Conservation (phyloP, 2,888 invertebrate species). For the Hypsopygia costalis region DNA sequence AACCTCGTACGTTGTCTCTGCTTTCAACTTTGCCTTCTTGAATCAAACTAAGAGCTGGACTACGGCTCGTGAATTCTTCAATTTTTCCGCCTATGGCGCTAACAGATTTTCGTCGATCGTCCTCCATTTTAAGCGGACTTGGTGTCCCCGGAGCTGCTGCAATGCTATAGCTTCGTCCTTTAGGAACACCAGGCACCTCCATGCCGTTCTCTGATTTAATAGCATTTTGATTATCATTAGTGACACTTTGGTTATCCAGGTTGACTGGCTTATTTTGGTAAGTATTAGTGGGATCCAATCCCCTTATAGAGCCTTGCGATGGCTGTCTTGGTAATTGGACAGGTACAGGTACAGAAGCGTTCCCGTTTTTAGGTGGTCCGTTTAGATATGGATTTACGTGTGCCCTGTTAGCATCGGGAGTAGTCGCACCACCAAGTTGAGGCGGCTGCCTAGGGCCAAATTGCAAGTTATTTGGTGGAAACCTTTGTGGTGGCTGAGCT, state of each 20-base stretch:
- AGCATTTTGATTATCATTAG: slow-evolving; percentile 51
- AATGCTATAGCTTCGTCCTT: slow-evolving; percentile 78
- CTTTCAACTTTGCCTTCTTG: slow-evolving; percentile 68
- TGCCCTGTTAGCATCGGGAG: slow-evolving; percentile 51
- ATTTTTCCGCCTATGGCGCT: slow-evolving; percentile 67
- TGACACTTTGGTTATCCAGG: slow-evolving; percentile 64
- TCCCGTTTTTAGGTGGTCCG: slow-evolving; percentile 28
- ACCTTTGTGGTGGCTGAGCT: slow-evolving; percentile 54
- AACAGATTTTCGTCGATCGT: slow-evolving; percentile 74
- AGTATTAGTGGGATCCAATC: slow-evolving; percentile 50
- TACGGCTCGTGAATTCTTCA: slow-evolving; percentile 57
- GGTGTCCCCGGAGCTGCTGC: slow-evolving; percentile 72
- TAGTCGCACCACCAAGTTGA: slow-evolving; percentile 43
- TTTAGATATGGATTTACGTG: slow-evolving; percentile 19
- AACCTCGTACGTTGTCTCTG: slow-evolving; percentile 63
- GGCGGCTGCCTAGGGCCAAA: slow-evolving; percentile 18
- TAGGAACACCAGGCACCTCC: slow-evolving; percentile 63
- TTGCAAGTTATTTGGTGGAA: slow-evolving; percentile 64
- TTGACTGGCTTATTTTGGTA: slow-evolving; percentile 61
- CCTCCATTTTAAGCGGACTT: slow-evolving; percentile 64
- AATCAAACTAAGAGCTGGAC: slow-evolving; percentile 66
- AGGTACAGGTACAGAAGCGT: slow-evolving; percentile 24
- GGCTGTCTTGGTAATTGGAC: slow-evolving; percentile 61
- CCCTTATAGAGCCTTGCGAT: slow-evolving; percentile 60
- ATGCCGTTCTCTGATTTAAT: slow-evolving; percentile 56